phyloP scores from a whole-genome alignment of 2,113 vertebrate species.

The Chauna torquata region DNA sequence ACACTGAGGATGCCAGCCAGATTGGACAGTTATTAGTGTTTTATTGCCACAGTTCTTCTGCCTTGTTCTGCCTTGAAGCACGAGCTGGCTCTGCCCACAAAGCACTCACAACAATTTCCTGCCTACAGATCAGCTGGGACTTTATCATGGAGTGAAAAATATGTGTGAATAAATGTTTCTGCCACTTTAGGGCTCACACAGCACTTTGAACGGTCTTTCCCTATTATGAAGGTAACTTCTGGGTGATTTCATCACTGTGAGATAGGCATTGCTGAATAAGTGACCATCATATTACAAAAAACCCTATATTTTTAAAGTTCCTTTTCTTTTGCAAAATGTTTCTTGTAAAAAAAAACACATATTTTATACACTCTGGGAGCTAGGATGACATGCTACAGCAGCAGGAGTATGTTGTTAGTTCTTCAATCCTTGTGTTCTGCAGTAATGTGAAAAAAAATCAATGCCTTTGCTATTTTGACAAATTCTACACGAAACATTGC shows the following conservation, averaged over 20 bases:
- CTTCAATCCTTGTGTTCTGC: neutral
- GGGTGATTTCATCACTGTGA: neutral
- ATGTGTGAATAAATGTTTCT: neutral
- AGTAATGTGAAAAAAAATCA: constrained; percentile 18
- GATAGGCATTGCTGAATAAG: neutral
- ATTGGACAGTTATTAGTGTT: constrained; percentile 9
- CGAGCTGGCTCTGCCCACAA: neutral
- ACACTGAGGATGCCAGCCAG: constrained; percentile 5
- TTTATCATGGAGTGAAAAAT: neutral
- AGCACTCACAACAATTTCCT: neutral
- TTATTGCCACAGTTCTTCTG: neutral
- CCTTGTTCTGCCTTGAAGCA: constrained; percentile 15
- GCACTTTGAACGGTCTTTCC: neutral
- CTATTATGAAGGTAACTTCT: neutral
- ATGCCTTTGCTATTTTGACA: neutral
- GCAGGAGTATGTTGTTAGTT: neutral
- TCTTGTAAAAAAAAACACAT: neutral
- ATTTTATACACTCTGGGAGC: neutral
- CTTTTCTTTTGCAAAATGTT: neutral
- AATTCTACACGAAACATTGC: constrained; percentile 21
- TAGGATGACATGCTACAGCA: neutral
- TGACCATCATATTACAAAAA: neutral
- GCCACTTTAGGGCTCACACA: neutral
- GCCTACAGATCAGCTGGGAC: neutral
- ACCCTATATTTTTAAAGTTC: accelerated